Conservation (phyloP, 2,797 vertebrate species). For the Naso thynnoides region DNA sequence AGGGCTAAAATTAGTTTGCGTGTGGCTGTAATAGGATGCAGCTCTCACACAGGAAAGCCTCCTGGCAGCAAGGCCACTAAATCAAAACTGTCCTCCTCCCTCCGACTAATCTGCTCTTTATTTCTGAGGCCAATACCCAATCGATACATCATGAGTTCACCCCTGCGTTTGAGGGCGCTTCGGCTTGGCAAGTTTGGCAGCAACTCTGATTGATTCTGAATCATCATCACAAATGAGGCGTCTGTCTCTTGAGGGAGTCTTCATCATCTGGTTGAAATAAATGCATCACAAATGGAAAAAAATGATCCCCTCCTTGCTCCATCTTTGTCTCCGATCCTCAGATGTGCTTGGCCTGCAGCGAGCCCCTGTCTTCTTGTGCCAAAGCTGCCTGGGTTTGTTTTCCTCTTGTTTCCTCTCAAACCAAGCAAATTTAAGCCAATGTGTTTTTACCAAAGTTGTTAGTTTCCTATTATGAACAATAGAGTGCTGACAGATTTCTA, state of each 20-base stretch:
- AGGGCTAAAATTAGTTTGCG: conserved; percentile 36
- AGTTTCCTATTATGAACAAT: conserved; percentile 52
- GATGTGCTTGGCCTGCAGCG: conserved; percentile 63
- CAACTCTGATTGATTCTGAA: conserved; percentile 76
- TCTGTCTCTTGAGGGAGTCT: conserved; percentile 69
- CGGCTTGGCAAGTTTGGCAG: conserved; percentile 61
- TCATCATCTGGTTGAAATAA: conserved; percentile 84
- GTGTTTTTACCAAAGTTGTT: conserved; percentile 73
- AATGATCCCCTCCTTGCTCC: conserved; percentile 65
- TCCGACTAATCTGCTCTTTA: conserved; percentile 52
- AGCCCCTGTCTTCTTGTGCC: conserved; percentile 72
- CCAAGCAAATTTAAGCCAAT: conserved; percentile 71
- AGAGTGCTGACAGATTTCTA: conserved; percentile 50
- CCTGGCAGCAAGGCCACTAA: conserved; percentile 31
- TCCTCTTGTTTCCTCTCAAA: conserved; percentile 72
- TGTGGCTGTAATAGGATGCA: conserved; percentile 62
- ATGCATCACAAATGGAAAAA: conserved; percentile 72
- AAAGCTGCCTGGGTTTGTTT: conserved; percentile 76
- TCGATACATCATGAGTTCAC: conserved; percentile 68
- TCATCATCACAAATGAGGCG: conserved; percentile 78
- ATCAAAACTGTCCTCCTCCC: conserved; percentile 64
- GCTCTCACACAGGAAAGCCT: conserved; percentile 56
- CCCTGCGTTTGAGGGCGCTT: conserved; percentile 63
- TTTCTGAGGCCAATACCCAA: conserved; percentile 59
- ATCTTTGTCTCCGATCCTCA: conserved; percentile 51